Conservation (phyloP, 2,888 invertebrate species). For the Eupithecia subfuscata region DNA sequence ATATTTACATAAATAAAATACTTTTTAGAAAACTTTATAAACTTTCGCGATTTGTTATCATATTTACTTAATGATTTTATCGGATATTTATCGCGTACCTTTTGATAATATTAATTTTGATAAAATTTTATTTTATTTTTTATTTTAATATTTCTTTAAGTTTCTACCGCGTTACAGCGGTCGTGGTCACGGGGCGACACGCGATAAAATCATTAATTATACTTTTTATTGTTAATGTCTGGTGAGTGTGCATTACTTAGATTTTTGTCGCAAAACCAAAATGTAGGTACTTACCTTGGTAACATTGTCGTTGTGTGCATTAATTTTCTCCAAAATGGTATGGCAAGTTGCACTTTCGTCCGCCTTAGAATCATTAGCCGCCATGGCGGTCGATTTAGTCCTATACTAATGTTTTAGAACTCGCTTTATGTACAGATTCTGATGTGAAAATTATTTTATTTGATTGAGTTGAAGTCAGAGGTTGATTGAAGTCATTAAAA, state of each 20-base stretch:
- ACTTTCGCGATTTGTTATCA: too few species aligned
- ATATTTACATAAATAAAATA: neutral
- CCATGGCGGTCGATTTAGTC: slow-evolving; percentile 54
- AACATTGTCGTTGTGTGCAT: slow-evolving; percentile 63
- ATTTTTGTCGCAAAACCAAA: neutral
- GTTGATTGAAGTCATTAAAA: too few species aligned
- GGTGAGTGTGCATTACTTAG: neutral
- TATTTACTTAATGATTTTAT: too few species aligned
- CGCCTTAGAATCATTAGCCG: slow-evolving; percentile 55
- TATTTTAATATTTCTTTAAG: too few species aligned
- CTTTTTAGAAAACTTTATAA: too few species aligned
- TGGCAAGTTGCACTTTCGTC: slow-evolving; percentile 59
- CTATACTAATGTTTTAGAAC: slow-evolving; percentile 15
- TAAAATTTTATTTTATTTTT: too few species aligned
- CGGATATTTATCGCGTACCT: too few species aligned
- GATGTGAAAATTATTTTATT: neutral
- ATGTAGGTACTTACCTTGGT: slow-evolving; percentile 59
- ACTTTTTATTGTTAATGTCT: neutral
- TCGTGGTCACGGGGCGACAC: too few species aligned
- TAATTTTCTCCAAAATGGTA: slow-evolving; percentile 78
- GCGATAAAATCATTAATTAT: too few species aligned
- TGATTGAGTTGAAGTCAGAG: neutral
- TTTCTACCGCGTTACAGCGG: too few species aligned
- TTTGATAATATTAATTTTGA: too few species aligned
- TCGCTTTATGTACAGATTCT: neutral